phyloP scores from a whole-genome alignment of 1,140 invertebrate species.

The Drosophila bipectinata region DNA sequence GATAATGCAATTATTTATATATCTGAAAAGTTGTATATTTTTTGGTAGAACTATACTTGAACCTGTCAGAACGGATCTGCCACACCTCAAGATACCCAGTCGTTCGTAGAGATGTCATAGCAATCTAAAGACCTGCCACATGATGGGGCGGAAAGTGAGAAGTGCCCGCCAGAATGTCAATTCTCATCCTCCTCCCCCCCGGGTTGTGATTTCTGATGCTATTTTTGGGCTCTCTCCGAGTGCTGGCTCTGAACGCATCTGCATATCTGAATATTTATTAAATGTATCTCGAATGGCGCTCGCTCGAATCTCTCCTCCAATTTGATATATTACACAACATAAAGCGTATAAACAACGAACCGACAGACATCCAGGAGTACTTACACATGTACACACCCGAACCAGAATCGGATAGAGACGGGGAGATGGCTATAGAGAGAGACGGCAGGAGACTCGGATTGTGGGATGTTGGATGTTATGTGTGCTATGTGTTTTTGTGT shows the following conservation, averaged over 20 bases:
- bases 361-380: slow-evolving; percentile 23
- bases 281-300: slow-evolving; percentile 48
- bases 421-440: not conserved
- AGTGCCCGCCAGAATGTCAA: slow-evolving; percentile 53
- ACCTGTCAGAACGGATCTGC: slow-evolving; percentile 23
- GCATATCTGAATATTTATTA: slow-evolving; percentile 57
- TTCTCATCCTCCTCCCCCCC: slow-evolving; percentile 17
- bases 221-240: slow-evolving; percentile 6
- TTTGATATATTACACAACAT: slow-evolving; percentile 60
- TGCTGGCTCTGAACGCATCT: not conserved
- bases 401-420: slow-evolving; percentile 9
- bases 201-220: not conserved
- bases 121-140: slow-evolving; percentile 27
- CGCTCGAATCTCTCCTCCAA: slow-evolving; percentile 43
- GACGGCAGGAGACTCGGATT: slow-evolving; percentile 14
- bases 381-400: slow-evolving; percentile 32
- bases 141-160: slow-evolving; percentile 9
- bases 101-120: slow-evolving; percentile 15
- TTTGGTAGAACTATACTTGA: slow-evolving; percentile 12
- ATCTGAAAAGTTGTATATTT: not conserved
- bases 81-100: slow-evolving; percentile 7
- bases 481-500: slow-evolving; percentile 30
- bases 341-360: slow-evolving; percentile 43
- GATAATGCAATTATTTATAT: too few relatives aligned
- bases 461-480: slow-evolving; percentile 6